Percentiles rank a stretch among this genome's conserved stretches.
phyloP scores from a whole-genome alignment of 2,797 vertebrate genomes.

The Microctenopoma steveboyesi region DNA sequence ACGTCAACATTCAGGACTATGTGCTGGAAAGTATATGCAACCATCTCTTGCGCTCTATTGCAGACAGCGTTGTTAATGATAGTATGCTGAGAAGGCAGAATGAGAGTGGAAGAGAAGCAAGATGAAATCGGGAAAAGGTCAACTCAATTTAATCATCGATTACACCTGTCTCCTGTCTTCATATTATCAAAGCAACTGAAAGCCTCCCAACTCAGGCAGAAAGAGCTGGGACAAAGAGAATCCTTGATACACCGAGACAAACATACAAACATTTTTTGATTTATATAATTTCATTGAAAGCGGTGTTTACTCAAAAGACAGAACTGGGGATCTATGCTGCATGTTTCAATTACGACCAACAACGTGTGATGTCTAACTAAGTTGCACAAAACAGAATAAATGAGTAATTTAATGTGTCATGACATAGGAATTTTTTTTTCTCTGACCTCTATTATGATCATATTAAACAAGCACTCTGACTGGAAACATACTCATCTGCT shows the following conservation, averaged over 20 bases:
- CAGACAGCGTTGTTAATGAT: slow-evolving; percentile 11
- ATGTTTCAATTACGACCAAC: neutral
- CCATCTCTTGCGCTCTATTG: neutral
- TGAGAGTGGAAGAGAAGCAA: neutral
- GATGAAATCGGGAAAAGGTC: slow-evolving; percentile 19
- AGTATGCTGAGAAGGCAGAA: slow-evolving; percentile 24
- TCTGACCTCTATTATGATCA: neutral
- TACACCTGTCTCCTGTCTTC: neutral
- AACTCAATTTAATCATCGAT: slow-evolving; percentile 24
- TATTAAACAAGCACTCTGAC: neutral
- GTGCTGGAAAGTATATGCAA: slow-evolving; percentile 21
- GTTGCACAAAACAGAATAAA: neutral
- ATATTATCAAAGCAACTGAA: neutral
- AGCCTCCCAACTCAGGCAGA: neutral
- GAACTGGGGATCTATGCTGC: neutral
- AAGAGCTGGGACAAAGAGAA: neutral
- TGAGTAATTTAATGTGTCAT: neutral
- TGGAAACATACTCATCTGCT: neutral
- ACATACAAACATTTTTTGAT: neutral
- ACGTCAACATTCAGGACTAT: slow-evolving; percentile 30
- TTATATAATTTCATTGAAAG: neutral
- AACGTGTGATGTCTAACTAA: neutral
- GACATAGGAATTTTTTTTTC: neutral
- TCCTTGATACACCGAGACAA: neutral
- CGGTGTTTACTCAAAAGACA: neutral